A percentile compares a stretch with the other conserved stretches of the same genome.
These are phyloP conservation scores for Megastigmus dorsalis DNA, from an alignment of 2,888 invertebrate species.

Conservation along the genomic window DNA sequence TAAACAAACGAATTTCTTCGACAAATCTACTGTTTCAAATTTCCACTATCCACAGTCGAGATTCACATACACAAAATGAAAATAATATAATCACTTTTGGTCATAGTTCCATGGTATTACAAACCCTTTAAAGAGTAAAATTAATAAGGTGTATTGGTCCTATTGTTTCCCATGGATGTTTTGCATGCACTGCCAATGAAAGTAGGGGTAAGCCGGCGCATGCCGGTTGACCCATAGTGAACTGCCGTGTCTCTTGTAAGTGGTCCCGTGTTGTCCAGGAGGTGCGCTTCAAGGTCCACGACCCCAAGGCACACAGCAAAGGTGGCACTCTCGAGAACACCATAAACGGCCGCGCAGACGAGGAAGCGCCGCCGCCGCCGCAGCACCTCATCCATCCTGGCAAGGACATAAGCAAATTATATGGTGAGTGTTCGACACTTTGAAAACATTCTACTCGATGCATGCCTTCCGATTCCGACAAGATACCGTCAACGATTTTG, in stretches of 20 bases:
- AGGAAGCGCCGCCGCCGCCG: constrained; percentile 81
- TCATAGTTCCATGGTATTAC: no score
- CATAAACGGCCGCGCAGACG: constrained; percentile 85
- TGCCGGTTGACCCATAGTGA: constrained; percentile 68
- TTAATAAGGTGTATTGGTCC: no score
- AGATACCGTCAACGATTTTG: constrained; percentile 6
- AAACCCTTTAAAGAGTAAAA: no score
- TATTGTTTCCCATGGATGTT: constrained; percentile 47
- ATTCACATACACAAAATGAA: no score
- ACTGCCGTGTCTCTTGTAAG: constrained; percentile 76
- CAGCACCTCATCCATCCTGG: constrained; percentile 90
- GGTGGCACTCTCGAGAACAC: constrained; percentile 94
- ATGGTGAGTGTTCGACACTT: constrained; percentile 74
- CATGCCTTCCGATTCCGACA: background rate
- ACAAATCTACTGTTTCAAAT: no score
- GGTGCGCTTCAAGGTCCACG: constrained; percentile 96
- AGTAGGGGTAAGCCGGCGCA: constrained; percentile 65
- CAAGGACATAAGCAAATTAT: constrained; percentile 93
- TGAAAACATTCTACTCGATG: no score
- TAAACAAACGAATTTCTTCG: no score
- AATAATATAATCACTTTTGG: no score
- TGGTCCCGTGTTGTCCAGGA: constrained; percentile 83
- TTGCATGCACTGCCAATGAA: constrained; percentile 67
- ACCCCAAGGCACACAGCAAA: constrained; percentile 94
- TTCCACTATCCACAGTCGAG: no score